Percentiles rank a stretch among this genome's conserved stretches.
phyloP scores from a whole-genome alignment of 2,888 invertebrate genomes.

The Crossocerus cetratus region DNA sequence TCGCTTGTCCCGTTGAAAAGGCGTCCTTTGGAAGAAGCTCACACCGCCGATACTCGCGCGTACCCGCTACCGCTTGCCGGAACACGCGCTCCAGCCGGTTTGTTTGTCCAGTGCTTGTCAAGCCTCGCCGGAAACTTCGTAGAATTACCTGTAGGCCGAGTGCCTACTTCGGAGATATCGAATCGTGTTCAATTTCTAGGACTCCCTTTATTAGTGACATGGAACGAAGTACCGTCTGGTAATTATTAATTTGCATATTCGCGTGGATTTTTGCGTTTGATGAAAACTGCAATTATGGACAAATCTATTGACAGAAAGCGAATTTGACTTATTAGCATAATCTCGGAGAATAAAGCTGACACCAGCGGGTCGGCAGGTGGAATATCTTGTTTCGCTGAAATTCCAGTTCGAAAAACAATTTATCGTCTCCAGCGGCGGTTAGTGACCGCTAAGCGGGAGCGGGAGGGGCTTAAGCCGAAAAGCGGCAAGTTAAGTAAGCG shows the following conservation, averaged over 20 bases:
- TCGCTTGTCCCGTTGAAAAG: slow-evolving; percentile 50
- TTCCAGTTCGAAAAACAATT: slow-evolving; percentile 40
- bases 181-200: no score
- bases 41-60: neutral
- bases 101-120: slow-evolving; percentile 43
- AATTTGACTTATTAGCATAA: no score
- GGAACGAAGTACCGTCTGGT: no score
- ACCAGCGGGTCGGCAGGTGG: neutral
- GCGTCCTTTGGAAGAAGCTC: slow-evolving; percentile 39
- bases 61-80: slow-evolving; percentile 31
- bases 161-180: no score
- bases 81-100: slow-evolving; percentile 21
- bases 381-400: slow-evolving; percentile 2
- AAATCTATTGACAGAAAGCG: no score
- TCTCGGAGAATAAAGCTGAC: no score
- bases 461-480: slow-evolving; percentile 71
- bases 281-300: no score
- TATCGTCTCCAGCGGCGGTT: slow-evolving; percentile 44
- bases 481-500: slow-evolving; percentile 74
- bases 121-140: slow-evolving; percentile 18
- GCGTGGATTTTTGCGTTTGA: no score
- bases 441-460: slow-evolving; percentile 64
- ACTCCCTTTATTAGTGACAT: no score
- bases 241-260: no score
- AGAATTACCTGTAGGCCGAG: slow-evolving; percentile 21